Conservation (phyloP, 1,140 invertebrate species). For the Idris sp. region DNA sequence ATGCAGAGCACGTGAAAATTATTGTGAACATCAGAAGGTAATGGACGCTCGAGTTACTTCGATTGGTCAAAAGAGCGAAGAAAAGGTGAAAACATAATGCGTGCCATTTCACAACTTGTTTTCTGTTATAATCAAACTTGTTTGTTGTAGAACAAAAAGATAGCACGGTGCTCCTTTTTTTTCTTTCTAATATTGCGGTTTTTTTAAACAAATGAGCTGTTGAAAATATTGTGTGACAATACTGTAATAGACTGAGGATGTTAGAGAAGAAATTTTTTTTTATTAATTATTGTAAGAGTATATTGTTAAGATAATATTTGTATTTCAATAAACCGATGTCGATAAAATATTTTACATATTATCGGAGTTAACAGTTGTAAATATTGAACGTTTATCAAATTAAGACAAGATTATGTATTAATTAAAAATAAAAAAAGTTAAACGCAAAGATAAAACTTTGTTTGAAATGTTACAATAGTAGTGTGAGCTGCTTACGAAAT, state of each 20-base stretch:
- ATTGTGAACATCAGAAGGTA: constrained; percentile 8
- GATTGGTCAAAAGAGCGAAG: background rate
- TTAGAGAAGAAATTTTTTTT: background rate
- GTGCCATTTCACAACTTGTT: background rate
- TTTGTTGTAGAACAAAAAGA: too few species aligned
- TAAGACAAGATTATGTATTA: background rate
- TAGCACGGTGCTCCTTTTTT: too few species aligned
- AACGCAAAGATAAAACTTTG: too few species aligned
- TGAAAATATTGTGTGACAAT: too few species aligned
- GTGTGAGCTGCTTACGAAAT: too few species aligned
- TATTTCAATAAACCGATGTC: background rate
- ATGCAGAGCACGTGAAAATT: constrained; percentile 24
- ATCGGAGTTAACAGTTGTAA: background rate
- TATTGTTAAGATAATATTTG: background rate
- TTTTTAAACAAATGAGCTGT: too few species aligned
- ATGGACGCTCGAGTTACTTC: background rate
- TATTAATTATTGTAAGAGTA: background rate
- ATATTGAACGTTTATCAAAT: background rate
- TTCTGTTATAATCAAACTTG: background rate
- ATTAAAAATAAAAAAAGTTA: background rate
- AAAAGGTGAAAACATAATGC: too few species aligned
- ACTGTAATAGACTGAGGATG: background rate
- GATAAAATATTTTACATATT: background rate
- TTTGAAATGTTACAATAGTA: too few species aligned
- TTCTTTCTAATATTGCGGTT: too few species aligned